phyloP scores from a whole-genome alignment of 2,888 invertebrate species.

The Drosophila robusta region DNA sequence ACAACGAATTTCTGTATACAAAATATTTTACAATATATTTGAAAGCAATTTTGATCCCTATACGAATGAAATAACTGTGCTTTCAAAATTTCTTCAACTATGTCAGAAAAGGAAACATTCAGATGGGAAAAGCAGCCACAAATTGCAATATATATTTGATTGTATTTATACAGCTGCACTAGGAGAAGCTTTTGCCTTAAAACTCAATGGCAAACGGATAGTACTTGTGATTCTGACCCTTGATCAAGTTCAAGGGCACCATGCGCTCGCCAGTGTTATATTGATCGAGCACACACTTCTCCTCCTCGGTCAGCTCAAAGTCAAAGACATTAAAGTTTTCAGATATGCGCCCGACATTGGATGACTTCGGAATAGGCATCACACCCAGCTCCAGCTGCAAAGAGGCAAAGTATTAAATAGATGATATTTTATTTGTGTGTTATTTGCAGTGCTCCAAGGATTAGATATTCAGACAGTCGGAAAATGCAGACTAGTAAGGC shows the following conservation, averaged over 20 bases:
- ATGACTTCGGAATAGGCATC: slow-evolving; percentile 87
- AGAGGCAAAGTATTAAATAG: slow-evolving; percentile 12
- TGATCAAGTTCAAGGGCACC: slow-evolving; percentile 77
- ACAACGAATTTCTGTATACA: slow-evolving; percentile 7
- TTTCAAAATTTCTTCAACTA: slow-evolving; percentile 1
- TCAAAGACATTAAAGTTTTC: slow-evolving; percentile 87
- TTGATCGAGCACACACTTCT: slow-evolving; percentile 85
- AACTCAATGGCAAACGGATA: slow-evolving; percentile 84
- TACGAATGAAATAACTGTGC: not conserved
- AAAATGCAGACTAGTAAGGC: too few relatives aligned
- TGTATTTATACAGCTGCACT: not conserved
- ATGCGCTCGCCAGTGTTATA: slow-evolving; percentile 85
- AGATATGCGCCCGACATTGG: slow-evolving; percentile 85
- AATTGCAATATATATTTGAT: slow-evolving; percentile 7
- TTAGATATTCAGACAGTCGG: too few relatives aligned
- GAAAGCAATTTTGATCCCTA: slow-evolving; percentile 13
- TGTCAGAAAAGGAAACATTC: not conserved
- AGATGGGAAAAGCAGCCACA: not conserved
- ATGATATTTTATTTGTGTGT: not conserved
- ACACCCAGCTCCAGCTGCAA: slow-evolving; percentile 86
- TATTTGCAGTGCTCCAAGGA: too few relatives aligned
- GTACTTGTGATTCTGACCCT: slow-evolving; percentile 83
- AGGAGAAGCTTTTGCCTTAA: slow-evolving; percentile 46
- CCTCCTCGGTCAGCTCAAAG: slow-evolving; percentile 86
- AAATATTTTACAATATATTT: slow-evolving; percentile 7